Percentiles rank a stretch among this genome's conserved stretches.
Evolutionary conservation across 2,797 vertebrate genomes (phyloP).

Genomic region (Lepidocolaptes lacrymiger): DNA sequence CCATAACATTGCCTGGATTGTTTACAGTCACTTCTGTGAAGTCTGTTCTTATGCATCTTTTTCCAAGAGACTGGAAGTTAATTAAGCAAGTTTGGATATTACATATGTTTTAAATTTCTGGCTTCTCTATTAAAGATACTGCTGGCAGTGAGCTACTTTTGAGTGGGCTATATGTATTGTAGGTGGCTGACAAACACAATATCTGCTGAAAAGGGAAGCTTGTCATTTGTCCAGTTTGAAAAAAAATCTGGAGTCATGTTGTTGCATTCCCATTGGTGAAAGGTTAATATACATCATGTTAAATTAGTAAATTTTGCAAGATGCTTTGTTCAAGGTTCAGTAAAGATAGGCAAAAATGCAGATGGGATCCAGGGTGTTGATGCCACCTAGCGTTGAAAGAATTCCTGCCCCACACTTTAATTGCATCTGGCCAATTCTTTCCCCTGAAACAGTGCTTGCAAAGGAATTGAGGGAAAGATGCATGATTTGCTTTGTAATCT

Average conservation of each 20-base stretch:
- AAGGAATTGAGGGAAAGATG: not conserved
- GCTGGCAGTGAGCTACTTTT: not conserved
- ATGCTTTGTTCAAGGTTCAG: not conserved
- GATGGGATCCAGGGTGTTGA: not conserved
- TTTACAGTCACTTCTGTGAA: not conserved
- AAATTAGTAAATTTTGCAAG: not conserved
- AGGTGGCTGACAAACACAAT: not conserved
- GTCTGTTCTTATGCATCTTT: not conserved
- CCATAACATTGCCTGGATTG: not conserved
- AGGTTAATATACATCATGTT: not conserved
- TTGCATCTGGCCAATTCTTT: not conserved
- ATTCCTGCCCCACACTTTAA: not conserved
- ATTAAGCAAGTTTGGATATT: not conserved
- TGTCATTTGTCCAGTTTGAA: not conserved
- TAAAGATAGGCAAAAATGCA: not conserved
- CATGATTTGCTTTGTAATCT: not conserved
- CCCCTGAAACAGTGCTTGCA: not conserved
- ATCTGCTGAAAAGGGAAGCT: not conserved
- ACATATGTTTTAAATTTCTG: not conserved
- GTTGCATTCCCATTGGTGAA: not conserved
- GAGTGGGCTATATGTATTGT: not conserved
- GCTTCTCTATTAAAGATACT: not conserved
- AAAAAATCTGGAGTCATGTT: not conserved
- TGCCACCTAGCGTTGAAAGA: constrained; percentile 55
- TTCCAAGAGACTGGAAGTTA: not conserved